Conservation (phyloP, 2,797 vertebrate species). For the Ctenopoma kingsleyae region DNA sequence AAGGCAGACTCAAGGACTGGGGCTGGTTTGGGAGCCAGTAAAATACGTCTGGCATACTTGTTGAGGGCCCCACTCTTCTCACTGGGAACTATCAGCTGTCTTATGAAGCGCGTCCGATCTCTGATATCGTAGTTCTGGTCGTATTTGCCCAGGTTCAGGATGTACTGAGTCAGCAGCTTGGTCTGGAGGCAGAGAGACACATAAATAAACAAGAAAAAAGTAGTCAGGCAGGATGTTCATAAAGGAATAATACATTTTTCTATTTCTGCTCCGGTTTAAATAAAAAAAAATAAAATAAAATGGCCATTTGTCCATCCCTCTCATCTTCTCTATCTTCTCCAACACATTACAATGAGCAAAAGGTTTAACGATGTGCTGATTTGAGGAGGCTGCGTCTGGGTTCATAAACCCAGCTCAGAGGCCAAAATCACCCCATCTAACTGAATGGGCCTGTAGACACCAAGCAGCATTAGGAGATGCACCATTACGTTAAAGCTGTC, state of each 20-base stretch:
- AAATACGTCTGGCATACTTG: conserved; percentile 97
- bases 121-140: conserved; percentile 99
- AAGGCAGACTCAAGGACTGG: conserved; percentile 95
- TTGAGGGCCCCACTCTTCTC: conserved; percentile 95
- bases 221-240: background rate
- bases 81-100: conserved; percentile 97
- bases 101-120: conserved; percentile 97
- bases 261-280: too few species aligned
- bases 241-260: background rate
- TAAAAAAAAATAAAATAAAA: too few species aligned
- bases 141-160: conserved; percentile 97
- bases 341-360: conserved; percentile 46
- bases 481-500: conserved; percentile 59
- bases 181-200: conserved; percentile 82
- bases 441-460: conserved; percentile 48
- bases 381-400: conserved; percentile 52
- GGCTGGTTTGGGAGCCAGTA: conserved; percentile 95
- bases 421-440: conserved; percentile 52
- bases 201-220: background rate
- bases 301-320: conserved; percentile 1
- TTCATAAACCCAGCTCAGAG: conserved; percentile 64
- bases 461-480: conserved; percentile 36
- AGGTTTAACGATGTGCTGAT: conserved; percentile 64
- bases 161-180: conserved; percentile 98
- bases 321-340: background rate